A percentile compares a stretch with the other conserved stretches of the same genome.
Conservation (phyloP, 2,888 invertebrate genomes). For the Neoitamus cyanurus region DNA sequence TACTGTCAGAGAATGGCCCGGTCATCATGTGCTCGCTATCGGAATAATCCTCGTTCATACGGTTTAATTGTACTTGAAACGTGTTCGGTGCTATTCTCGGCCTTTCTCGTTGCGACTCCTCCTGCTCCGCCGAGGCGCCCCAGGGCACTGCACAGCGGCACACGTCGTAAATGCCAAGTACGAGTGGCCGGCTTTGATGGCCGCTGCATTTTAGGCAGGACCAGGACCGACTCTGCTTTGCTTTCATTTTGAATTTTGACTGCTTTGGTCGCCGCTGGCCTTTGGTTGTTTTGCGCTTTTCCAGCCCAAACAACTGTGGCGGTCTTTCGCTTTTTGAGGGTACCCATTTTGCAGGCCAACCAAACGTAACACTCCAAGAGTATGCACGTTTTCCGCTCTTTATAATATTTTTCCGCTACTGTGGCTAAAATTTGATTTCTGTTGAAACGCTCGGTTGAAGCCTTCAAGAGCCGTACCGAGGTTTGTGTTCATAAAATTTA, state of each 20-base stretch:
- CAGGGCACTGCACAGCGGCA: background rate
- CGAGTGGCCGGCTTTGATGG: constrained; percentile 14
- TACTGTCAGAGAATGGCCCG: constrained; percentile 34
- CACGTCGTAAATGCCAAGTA: constrained; percentile 37
- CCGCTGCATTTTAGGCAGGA: constrained; percentile 20
- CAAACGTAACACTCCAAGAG: constrained; percentile 42
- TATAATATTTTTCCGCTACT: constrained; percentile 44
- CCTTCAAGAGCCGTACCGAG: background rate
- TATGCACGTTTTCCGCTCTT: constrained; percentile 38
- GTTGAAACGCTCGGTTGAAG: background rate
- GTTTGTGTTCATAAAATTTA: background rate
- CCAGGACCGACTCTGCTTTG: constrained; percentile 15
- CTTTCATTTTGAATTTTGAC: constrained; percentile 30
- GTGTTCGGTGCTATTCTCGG: constrained; percentile 41
- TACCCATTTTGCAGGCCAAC: constrained; percentile 26
- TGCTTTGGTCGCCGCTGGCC: constrained; percentile 27
- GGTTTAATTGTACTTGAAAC: constrained; percentile 42
- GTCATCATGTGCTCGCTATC: constrained; percentile 41
- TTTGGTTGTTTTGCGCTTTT: constrained; percentile 26
- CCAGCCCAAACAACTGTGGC: constrained; percentile 2
- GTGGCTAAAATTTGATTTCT: constrained; percentile 43
- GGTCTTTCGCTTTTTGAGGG: constrained; percentile 33
- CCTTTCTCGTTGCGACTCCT: constrained; percentile 15
- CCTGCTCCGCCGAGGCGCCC: background rate
- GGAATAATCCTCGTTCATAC: constrained; percentile 34